phyloP scores from a whole-genome alignment of 1,140 invertebrate genomes.

The Reticulitermes speratus region DNA sequence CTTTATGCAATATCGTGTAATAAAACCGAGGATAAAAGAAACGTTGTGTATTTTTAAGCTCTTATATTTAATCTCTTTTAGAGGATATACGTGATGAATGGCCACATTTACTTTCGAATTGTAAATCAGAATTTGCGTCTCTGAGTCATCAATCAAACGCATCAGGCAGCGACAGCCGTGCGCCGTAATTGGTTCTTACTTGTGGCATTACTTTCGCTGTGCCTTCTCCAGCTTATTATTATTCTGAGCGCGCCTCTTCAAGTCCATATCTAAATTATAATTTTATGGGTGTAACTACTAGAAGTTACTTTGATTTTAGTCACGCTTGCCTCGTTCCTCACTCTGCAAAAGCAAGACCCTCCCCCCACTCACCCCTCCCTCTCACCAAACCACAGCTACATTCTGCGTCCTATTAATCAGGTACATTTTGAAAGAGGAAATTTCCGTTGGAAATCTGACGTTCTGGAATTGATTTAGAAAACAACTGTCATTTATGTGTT shows the following conservation, averaged over 20 bases:
- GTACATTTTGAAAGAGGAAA: background rate
- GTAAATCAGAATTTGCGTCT: background rate
- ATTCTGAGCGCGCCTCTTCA: background rate
- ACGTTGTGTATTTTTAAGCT: too few species aligned
- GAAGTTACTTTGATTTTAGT: background rate
- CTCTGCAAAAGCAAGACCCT: background rate
- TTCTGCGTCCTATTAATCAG: background rate
- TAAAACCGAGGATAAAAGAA: too few species aligned
- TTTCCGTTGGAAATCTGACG: background rate
- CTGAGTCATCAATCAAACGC: too few species aligned
- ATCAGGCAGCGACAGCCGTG: background rate
- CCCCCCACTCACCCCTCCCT: background rate
- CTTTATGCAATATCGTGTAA: too few species aligned
- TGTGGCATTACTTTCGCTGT: background rate
- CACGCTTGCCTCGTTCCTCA: background rate
- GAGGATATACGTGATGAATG: background rate
- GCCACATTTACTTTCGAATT: background rate
- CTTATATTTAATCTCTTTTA: too few species aligned
- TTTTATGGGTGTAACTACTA: background rate
- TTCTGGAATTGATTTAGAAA: background rate
- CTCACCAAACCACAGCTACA: background rate
- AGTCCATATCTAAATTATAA: slow-evolving; percentile 10
- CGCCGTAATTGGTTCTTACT: background rate
- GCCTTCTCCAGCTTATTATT: background rate
- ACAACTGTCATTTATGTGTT: background rate